A percentile compares a stretch with the other conserved stretches of the same genome.
Conservation (phyloP, 2,888 invertebrate species). For the Nysson spinosus region DNA sequence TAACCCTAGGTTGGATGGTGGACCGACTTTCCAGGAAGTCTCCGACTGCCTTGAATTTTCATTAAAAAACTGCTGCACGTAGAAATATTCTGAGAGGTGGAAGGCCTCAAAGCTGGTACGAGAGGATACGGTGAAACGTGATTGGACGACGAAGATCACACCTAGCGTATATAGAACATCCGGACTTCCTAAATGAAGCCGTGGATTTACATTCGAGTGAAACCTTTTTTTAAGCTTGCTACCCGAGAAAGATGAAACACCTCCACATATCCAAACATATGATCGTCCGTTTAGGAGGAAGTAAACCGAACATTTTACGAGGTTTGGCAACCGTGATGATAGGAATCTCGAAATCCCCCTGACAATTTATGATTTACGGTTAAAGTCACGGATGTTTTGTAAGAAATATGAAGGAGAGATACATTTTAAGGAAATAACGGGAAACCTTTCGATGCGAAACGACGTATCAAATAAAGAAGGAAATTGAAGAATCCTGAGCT, state of each 20-base stretch:
- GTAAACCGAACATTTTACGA: background rate
- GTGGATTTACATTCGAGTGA: constrained; percentile 4
- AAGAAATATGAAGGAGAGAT: background rate
- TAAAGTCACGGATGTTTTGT: background rate
- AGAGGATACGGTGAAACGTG: constrained; percentile 33
- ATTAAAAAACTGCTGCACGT: constrained; percentile 47
- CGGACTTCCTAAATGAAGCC: constrained; percentile 7
- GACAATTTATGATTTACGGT: background rate
- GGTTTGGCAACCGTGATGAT: background rate
- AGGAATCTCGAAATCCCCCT: background rate
- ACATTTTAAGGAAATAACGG: no score
- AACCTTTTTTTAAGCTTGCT: constrained; percentile 8
- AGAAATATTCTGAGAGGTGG: constrained; percentile 41
- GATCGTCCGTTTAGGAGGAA: background rate
- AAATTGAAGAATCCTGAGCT: no score
- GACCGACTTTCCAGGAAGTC: constrained; percentile 33
- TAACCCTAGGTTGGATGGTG: constrained; percentile 48
- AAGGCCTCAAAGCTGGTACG: constrained; percentile 30
- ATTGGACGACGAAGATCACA: constrained; percentile 35
- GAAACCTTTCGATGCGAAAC: background rate
- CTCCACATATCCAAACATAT: background rate
- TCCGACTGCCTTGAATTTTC: constrained; percentile 45
- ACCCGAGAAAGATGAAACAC: background rate
- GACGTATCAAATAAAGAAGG: no score
- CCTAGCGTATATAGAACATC: constrained; percentile 1